A percentile compares a stretch with the other conserved stretches of the same genome.
phyloP scores from a whole-genome alignment of 2,888 invertebrate species.

The Raillietiella orientalis region DNA sequence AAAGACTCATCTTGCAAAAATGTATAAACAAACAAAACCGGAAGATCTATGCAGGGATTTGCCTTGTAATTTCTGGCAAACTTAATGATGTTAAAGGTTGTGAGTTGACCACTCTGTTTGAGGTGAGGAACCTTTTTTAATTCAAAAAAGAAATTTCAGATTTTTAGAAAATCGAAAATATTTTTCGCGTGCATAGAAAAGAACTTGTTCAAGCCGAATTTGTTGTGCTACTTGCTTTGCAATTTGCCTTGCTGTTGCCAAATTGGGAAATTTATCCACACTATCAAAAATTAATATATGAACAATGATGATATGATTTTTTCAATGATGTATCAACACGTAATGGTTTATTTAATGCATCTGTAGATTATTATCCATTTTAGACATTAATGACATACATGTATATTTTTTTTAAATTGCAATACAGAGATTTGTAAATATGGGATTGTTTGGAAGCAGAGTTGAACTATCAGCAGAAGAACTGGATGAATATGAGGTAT shows the following conservation, averaged over 20 bases:
- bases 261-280: constrained; percentile 75
- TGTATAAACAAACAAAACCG: constrained; percentile 80
- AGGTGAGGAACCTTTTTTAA: constrained; percentile 23
- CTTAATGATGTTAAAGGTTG: constrained; percentile 87
- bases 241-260: constrained; percentile 73
- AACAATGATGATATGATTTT: constrained; percentile 18
- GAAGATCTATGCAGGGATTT: constrained; percentile 80
- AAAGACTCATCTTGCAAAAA: constrained; percentile 66
- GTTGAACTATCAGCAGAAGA: too few relatives aligned
- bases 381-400: too few relatives aligned
- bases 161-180: constrained; percentile 51
- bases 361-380: too few relatives aligned
- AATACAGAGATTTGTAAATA: too few relatives aligned
- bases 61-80: constrained; percentile 73
- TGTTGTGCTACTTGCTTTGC: constrained; percentile 69
- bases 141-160: constrained; percentile 3
- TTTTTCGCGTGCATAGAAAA: constrained; percentile 59
- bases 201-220: constrained; percentile 75
- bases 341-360: too few relatives aligned
- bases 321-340: too few relatives aligned
- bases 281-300: constrained; percentile 70
- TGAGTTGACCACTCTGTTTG: constrained; percentile 47
- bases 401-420: too few relatives aligned
- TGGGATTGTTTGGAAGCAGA: too few relatives aligned
- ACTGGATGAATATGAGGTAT: too few relatives aligned